A percentile compares a stretch with the other conserved stretches of the same genome.
phyloP scores from a whole-genome alignment of 2,113 vertebrate species.

The Zosterops borbonicus region DNA sequence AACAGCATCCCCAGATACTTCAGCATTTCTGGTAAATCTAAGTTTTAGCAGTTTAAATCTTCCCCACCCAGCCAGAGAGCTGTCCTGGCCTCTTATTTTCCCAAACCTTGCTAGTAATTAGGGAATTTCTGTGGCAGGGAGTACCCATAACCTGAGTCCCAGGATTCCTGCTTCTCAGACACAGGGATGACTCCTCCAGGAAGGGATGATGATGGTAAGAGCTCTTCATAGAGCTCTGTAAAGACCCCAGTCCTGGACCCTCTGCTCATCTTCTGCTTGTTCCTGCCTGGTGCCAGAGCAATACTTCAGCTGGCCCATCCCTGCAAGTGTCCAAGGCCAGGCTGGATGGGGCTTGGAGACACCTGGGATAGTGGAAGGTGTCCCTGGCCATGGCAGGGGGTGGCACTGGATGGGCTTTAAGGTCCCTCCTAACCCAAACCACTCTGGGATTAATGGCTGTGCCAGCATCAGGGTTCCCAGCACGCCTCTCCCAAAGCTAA shows the following conservation, averaged over 20 bases:
- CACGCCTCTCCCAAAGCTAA: not conserved
- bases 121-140: not conserved
- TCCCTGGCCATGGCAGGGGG: not conserved
- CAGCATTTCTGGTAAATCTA: not conserved
- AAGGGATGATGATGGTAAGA: not conserved
- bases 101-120: not conserved
- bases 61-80: not conserved
- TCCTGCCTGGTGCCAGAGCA: not conserved
- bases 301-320: not conserved
- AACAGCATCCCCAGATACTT: not conserved
- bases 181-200: not conserved
- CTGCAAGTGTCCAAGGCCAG: not conserved
- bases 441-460: no score
- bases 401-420: not conserved
- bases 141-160: not conserved
- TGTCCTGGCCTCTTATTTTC: not conserved
- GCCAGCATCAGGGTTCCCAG: not conserved
- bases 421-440: not conserved
- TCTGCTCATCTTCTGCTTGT: not conserved
- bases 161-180: not conserved
- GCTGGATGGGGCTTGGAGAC: rapidly evolving
- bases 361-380: not conserved
- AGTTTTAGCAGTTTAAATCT: not conserved
- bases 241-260: not conserved
- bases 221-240: not conserved